Percentiles rank a stretch among this genome's conserved stretches.
phyloP scores from a whole-genome alignment of 2,888 invertebrate species.

The Eueremaeus valkanovi region DNA sequence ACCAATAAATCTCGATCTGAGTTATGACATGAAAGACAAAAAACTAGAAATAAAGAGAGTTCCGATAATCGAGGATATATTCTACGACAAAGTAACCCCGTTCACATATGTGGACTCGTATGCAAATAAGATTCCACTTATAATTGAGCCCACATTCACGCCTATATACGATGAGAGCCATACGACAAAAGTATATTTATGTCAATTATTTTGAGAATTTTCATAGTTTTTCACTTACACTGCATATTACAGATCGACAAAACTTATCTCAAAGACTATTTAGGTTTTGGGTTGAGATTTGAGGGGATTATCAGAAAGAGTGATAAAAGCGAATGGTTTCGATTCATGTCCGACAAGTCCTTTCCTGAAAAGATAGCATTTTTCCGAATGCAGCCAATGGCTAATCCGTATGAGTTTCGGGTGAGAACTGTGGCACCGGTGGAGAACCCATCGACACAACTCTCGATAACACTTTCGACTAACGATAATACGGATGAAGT shows the following conservation, averaged over 20 bases:
- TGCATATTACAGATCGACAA: slow-evolving; percentile 36
- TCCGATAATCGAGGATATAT: slow-evolving; percentile 43
- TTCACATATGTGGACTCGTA: slow-evolving; percentile 43
- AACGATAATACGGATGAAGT: not conserved
- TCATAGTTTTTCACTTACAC: too few relatives aligned
- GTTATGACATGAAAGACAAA: slow-evolving; percentile 40
- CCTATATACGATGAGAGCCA: slow-evolving; percentile 36
- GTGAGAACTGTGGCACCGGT: slow-evolving; percentile 1
- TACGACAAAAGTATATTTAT: slow-evolving; percentile 37
- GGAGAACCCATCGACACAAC: slow-evolving; percentile 37
- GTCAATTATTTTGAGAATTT: not conserved
- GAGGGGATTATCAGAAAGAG: slow-evolving; percentile 40
- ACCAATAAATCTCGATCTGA: slow-evolving; percentile 43
- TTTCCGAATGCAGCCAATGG: slow-evolving; percentile 43
- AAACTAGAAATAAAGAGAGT: slow-evolving; percentile 41
- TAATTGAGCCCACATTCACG: slow-evolving; percentile 37
- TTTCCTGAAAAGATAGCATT: slow-evolving; percentile 43
- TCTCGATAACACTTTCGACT: not conserved
- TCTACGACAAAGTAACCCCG: slow-evolving; percentile 43
- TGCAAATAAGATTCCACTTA: slow-evolving; percentile 31
- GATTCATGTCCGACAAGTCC: slow-evolving; percentile 42
- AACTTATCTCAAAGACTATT: slow-evolving; percentile 38
- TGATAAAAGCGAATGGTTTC: slow-evolving; percentile 42
- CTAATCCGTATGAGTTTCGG: slow-evolving; percentile 42
- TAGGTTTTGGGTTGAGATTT: slow-evolving; percentile 44